These are phyloP conservation scores for Portevinia maculata DNA, from an alignment of 2,888 invertebrate species.

Conservation along the genomic window DNA sequence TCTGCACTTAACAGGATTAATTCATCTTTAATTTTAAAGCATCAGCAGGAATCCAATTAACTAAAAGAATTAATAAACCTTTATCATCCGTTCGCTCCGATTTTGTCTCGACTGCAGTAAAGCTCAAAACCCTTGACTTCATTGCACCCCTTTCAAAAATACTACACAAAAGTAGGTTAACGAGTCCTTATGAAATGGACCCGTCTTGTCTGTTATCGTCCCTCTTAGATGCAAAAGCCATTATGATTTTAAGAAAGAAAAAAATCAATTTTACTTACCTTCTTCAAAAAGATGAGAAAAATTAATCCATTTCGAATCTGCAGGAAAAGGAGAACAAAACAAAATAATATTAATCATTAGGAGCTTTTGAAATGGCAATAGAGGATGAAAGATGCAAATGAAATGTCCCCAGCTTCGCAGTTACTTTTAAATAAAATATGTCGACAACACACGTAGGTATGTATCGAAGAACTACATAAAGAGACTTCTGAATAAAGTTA, in stretches of 20 bases:
- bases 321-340: constrained; percentile 20
- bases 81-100: neutral
- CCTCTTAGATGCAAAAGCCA: constrained; percentile 1
- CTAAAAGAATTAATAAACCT: neutral
- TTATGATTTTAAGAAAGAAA: constrained; percentile 9
- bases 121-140: neutral
- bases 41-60: neutral
- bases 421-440: constrained; percentile 4
- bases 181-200: neutral
- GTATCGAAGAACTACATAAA: neutral
- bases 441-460: neutral
- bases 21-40: too few species aligned
- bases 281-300: constrained; percentile 52
- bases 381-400: constrained; percentile 26
- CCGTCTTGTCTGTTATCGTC: neutral
- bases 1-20: neutral
- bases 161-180: constrained; percentile 1
- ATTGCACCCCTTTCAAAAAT: neutral
- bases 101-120: neutral
- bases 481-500: neutral
- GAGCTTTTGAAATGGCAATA: neutral
- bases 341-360: constrained; percentile 14
- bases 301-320: constrained; percentile 62
- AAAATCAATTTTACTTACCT: constrained; percentile 44
- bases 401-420: constrained; percentile 14